Evolutionary conservation across 1,140 invertebrate genomes (phyloP).

Genomic region (Holotrichia oblita): DNA sequence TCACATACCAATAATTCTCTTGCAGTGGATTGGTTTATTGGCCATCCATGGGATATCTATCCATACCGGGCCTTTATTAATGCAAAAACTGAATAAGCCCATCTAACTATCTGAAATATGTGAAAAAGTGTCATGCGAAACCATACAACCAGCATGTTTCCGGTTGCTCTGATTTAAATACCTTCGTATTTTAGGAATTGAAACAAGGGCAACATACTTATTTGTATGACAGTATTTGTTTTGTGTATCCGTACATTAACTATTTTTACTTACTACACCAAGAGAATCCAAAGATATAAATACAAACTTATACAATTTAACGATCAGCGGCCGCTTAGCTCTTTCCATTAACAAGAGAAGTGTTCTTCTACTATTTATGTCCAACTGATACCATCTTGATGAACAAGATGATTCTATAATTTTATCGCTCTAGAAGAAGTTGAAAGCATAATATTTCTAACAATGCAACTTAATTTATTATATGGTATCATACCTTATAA

Average conservation of each 20-base stretch:
- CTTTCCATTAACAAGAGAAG: constrained; percentile 11
- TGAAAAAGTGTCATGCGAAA: background rate
- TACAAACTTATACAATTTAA: background rate
- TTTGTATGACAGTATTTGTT: no score
- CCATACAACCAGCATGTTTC: background rate
- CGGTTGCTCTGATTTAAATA: no score
- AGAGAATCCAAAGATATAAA: constrained; percentile 9
- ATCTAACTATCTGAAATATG: background rate
- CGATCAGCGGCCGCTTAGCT: background rate
- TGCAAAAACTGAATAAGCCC: constrained; percentile 1
- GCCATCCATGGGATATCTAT: background rate
- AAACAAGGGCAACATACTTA: no score
- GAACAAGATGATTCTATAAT: constrained; percentile 15
- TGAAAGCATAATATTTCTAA: background rate
- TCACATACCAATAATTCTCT: no score
- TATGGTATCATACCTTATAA: background rate
- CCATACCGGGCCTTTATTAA: background rate
- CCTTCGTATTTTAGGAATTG: no score
- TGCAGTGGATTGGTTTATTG: no score
- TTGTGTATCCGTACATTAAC: background rate
- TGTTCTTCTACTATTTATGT: background rate
- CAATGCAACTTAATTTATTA: background rate
- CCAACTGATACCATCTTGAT: constrained; percentile 1
- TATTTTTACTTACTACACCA: background rate
- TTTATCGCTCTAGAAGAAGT: constrained; percentile 17